phyloP scores from a whole-genome alignment of 2,888 invertebrate genomes.

The Thymelicus acteon region DNA sequence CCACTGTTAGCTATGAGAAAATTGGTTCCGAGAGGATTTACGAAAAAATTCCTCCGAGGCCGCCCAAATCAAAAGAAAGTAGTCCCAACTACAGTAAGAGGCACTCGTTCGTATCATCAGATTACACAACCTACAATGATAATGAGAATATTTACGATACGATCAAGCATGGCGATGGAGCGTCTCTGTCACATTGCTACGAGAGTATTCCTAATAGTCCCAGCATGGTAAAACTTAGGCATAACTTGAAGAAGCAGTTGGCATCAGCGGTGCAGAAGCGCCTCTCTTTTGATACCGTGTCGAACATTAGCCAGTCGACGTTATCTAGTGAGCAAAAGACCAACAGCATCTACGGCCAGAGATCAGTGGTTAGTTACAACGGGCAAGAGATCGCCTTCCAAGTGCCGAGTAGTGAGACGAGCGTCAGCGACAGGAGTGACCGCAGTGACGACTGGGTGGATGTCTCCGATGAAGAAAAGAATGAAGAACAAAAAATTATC shows the following conservation, averaged over 20 bases:
- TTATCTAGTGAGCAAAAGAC: slow-evolving; percentile 86
- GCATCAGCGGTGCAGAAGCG: slow-evolving; percentile 71
- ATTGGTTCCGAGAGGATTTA: slow-evolving; percentile 79
- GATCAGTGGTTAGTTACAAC: slow-evolving; percentile 78
- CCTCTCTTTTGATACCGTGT: slow-evolving; percentile 76
- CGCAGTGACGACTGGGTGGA: slow-evolving; percentile 89
- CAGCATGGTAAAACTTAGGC: slow-evolving; percentile 73
- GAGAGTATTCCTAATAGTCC: slow-evolving; percentile 85
- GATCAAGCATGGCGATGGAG: slow-evolving; percentile 82
- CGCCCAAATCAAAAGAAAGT: slow-evolving; percentile 66
- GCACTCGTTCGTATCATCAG: slow-evolving; percentile 70
- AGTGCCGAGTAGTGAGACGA: slow-evolving; percentile 84
- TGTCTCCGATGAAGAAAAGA: slow-evolving; percentile 84
- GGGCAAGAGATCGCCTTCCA: slow-evolving; percentile 80
- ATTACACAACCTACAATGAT: slow-evolving; percentile 74
- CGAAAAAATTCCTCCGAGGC: slow-evolving; percentile 72
- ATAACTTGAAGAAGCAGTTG: slow-evolving; percentile 68
- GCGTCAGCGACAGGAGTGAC: slow-evolving; percentile 85
- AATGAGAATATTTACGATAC: slow-evolving; percentile 87
- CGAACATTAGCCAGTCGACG: slow-evolving; percentile 81
- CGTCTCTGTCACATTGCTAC: slow-evolving; percentile 84
- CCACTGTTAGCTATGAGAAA: slow-evolving; percentile 78
- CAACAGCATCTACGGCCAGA: slow-evolving; percentile 85
- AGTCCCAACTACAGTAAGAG: slow-evolving; percentile 72
- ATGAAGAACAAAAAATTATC: slow-evolving; percentile 79